These are phyloP conservation scores for Cerceris rybyensis DNA, from an alignment of 2,888 invertebrate genomes.

Conservation along the genomic window DNA sequence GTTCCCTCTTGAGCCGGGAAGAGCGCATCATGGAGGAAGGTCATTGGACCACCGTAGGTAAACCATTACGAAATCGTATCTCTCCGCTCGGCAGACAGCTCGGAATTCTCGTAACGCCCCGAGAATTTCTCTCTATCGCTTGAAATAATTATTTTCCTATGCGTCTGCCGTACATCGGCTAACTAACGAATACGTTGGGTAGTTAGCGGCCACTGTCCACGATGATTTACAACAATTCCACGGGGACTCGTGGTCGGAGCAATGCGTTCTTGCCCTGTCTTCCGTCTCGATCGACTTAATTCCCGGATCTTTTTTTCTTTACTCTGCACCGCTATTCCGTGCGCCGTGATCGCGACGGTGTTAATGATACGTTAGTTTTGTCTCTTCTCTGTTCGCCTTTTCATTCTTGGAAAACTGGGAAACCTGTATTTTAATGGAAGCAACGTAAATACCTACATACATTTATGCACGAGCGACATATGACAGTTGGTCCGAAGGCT, in stretches of 20 bases:
- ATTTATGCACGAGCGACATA: slow-evolving; percentile 11
- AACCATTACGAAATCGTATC: slow-evolving; percentile 45
- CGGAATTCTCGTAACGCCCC: slow-evolving; percentile 61
- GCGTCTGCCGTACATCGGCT: slow-evolving; percentile 50
- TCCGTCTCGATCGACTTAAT: slow-evolving; percentile 69
- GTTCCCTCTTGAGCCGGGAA: slow-evolving; percentile 4
- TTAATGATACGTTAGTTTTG: slow-evolving; percentile 42
- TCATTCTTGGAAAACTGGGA: neutral
- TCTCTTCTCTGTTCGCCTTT: slow-evolving; percentile 19
- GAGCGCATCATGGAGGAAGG: slow-evolving; percentile 17
- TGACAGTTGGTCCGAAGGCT: neutral
- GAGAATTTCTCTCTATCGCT: slow-evolving; percentile 62
- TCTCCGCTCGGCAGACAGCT: slow-evolving; percentile 29
- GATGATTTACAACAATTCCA: slow-evolving; percentile 77
- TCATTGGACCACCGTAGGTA: slow-evolving; percentile 37
- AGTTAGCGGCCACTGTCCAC: slow-evolving; percentile 73
- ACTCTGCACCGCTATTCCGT: slow-evolving; percentile 51
- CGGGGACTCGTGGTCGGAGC: slow-evolving; percentile 56
- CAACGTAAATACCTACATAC: slow-evolving; percentile 4
- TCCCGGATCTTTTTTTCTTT: slow-evolving; percentile 50
- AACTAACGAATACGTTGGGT: slow-evolving; percentile 64
- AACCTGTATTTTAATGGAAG: slow-evolving; percentile 33
- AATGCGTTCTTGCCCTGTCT: slow-evolving; percentile 48
- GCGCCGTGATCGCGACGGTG: slow-evolving; percentile 49
- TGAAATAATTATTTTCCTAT: slow-evolving; percentile 79